Percentiles rank a stretch among this genome's conserved stretches.
These are phyloP conservation scores for Uria aalge DNA, from an alignment of 2,113 vertebrate genomes.

Conservation along the genomic window DNA sequence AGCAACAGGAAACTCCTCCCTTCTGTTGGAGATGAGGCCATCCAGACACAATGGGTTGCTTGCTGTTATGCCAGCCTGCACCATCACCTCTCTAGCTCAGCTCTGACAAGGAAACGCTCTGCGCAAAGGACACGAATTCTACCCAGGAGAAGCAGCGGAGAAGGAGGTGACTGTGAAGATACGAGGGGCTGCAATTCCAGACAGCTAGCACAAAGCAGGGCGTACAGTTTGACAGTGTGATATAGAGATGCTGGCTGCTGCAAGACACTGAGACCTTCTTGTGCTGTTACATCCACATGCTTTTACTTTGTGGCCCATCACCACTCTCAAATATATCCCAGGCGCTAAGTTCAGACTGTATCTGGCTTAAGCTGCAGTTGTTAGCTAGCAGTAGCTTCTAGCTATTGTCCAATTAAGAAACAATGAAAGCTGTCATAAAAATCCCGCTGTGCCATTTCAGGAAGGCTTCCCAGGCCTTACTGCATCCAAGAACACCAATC, in stretches of 20 bases:
- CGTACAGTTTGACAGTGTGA: accelerated
- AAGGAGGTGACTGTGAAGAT: not conserved
- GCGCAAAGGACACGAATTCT: not conserved
- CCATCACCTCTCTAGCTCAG: not conserved
- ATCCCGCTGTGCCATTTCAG: not conserved
- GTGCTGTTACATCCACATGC: not conserved
- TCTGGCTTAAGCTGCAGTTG: not conserved
- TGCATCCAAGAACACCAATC: not conserved
- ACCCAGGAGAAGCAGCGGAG: not conserved
- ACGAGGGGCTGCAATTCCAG: not conserved
- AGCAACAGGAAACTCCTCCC: not conserved
- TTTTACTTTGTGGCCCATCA: not conserved
- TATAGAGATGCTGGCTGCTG: not conserved
- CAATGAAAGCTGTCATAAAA: constrained; percentile 12
- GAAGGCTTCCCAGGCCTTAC: not conserved
- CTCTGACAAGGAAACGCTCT: not conserved
- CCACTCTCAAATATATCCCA: not conserved
- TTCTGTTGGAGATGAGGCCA: not conserved
- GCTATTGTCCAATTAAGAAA: not conserved
- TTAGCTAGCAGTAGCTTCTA: not conserved
- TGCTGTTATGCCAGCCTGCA: not conserved
- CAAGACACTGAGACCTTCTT: not conserved
- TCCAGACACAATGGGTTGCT: not conserved
- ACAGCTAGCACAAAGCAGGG: not conserved
- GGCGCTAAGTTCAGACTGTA: not conserved